Evolutionary conservation across 2,113 vertebrate species (phyloP).

Genomic region (Hirundichthys speculiger): DNA sequence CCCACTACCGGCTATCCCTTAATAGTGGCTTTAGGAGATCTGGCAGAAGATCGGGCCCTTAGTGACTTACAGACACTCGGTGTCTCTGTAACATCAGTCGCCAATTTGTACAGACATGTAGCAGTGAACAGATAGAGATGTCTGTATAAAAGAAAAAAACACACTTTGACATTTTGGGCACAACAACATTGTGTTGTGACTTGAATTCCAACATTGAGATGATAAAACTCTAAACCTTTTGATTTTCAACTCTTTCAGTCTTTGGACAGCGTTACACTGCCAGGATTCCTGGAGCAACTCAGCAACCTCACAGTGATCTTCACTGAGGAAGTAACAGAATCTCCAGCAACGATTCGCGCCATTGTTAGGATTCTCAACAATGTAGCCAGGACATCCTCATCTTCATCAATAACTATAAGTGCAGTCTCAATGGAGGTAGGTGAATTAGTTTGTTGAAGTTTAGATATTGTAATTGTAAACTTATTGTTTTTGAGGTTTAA

Average conservation of each 20-base stretch:
- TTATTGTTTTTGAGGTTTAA: neutral
- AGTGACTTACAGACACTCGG: too few species aligned
- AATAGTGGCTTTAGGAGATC: too few species aligned
- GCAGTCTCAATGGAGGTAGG: conserved; percentile 7
- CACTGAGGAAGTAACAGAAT: neutral
- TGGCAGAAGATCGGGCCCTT: too few species aligned
- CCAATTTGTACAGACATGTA: too few species aligned
- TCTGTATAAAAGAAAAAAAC: too few species aligned
- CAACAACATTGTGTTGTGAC: too few species aligned
- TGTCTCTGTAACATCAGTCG: too few species aligned
- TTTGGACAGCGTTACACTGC: conserved; percentile 11
- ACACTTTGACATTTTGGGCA: too few species aligned
- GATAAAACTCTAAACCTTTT: neutral
- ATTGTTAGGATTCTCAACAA: conserved; percentile 35
- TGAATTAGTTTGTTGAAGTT: neutral
- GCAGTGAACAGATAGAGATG: too few species aligned
- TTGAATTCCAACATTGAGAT: fast-evolving
- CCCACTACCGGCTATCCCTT: too few species aligned
- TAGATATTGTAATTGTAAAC: neutral
- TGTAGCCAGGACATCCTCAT: neutral
- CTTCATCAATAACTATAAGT: fast-evolving
- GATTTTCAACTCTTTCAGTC: conserved; percentile 8
- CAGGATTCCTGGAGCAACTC: conserved; percentile 1
- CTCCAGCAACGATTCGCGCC: conserved; percentile 33
- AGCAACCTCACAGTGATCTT: neutral